phyloP scores from a whole-genome alignment of 1,140 invertebrate species.

The Bombus soroeensis region DNA sequence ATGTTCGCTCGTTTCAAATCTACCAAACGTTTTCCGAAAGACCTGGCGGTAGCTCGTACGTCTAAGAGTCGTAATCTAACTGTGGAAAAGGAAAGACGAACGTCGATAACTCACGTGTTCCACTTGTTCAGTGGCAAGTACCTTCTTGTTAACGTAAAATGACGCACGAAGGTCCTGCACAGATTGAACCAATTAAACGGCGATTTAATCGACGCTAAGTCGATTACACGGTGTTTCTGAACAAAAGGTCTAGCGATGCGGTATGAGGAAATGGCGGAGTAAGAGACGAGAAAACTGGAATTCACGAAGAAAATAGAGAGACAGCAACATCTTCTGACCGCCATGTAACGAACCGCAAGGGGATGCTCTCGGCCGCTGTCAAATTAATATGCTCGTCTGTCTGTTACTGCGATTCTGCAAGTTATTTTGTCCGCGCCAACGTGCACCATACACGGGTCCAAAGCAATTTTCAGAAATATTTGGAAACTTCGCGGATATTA shows the following conservation, averaged over 20 bases:
- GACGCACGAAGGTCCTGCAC: not conserved
- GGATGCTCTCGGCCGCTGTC: conserved; percentile 13
- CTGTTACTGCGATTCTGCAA: not conserved
- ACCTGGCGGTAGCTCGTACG: no score
- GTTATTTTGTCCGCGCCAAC: not conserved
- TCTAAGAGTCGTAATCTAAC: no score
- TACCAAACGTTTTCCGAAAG: no score
- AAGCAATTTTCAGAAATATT: not conserved
- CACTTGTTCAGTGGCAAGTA: no score
- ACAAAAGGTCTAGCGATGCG: not conserved
- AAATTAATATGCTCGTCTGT: conserved; percentile 42
- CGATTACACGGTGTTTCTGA: conserved; percentile 23
- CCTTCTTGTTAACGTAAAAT: not conserved
- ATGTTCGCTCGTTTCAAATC: no score
- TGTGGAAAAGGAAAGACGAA: no score
- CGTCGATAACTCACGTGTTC: not conserved
- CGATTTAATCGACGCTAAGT: conserved; percentile 50
- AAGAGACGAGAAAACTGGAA: not conserved
- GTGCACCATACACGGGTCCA: not conserved
- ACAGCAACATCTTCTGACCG: not conserved
- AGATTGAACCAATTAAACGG: conserved; percentile 43
- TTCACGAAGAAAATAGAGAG: not conserved
- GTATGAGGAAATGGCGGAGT: conserved; percentile 3
- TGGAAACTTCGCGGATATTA: not conserved
- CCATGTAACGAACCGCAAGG: conserved; percentile 39